Evolutionary conservation across 2,797 vertebrate genomes (phyloP), one percentile per base, ranked within the genome.

Genomic region (Phrynocephalus forsythii): DNA sequence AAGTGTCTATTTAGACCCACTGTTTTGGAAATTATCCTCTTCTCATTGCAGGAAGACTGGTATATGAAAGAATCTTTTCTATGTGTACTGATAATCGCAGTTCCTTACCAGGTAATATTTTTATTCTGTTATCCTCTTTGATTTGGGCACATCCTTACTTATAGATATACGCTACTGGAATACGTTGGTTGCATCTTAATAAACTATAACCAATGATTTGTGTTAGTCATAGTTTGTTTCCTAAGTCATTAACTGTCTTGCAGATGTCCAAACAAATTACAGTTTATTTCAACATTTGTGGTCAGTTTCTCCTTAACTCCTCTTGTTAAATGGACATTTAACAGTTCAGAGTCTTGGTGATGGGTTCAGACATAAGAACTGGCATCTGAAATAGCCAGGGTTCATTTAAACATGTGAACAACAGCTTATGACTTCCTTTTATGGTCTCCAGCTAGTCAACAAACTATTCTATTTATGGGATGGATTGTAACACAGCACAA

Each of bases 51-150:
- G 99, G 99, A 79, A 98, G 97, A 22, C 96, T 99, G 13, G 99
- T 99, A n/a, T 99, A 98, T 1, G 99, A 99, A 38, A 97, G 99
- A 90, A 99, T 99, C 94, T 97, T 97, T 91, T 98, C 97, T 79
- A 99, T 99, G 99, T 99, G 99, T 10, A 84, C 96, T 52, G 98
- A 98, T 86, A 97, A 94, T 89, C 88, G 94, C 38, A 89, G 86
- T 2, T 71, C 95, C 87, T 89, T 97, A 80, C 95, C 98, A 95
- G 98, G 98, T 99, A 96, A 93, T 0, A 67, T 88, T 30, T 0
- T 8, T 28, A 11, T 33, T 28, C n/a, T n/a, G 28, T 15, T 5
- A 10, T 69, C 18, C 26, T 69, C 3, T 82, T 67, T 76, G 44
- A 20, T 0, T 48, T 13, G 28, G 20, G 6, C 6, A 28, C 22